Evolutionary conservation across 1,140 invertebrate genomes (phyloP).

Genomic region (Zaprionus tsacasi): DNA sequence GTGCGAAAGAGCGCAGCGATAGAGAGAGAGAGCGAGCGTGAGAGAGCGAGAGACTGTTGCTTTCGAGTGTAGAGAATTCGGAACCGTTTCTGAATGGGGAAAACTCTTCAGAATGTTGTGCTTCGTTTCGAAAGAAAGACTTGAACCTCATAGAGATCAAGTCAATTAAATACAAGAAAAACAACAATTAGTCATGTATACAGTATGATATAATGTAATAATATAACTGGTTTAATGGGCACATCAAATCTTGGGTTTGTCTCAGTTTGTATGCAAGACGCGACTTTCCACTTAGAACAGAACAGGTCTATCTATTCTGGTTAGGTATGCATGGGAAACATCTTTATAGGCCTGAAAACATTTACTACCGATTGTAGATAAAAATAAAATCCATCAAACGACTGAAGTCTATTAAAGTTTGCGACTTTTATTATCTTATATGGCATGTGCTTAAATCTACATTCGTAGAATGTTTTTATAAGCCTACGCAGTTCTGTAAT

Average conservation of each 20-base stretch:
- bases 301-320: not conserved
- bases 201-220: not conserved
- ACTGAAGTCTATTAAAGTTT: not conserved
- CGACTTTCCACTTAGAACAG: not conserved
- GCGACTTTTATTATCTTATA: not conserved
- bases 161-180: not conserved
- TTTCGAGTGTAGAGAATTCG: conserved; percentile 7
- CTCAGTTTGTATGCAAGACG: conserved; percentile 1
- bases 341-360: too few relatives aligned
- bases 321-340: not conserved
- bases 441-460: not conserved
- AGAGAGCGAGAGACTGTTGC: not conserved
- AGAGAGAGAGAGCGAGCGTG: not conserved
- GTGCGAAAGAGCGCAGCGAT: conserved; percentile 3
- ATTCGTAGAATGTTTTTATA: not conserved
- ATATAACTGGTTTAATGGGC: conserved; percentile 3
- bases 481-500: too few relatives aligned
- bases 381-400: not conserved
- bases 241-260: not conserved
- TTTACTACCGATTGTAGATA: not conserved
- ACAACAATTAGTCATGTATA: not conserved
- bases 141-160: not conserved
- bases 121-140: not conserved
- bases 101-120: not conserved
- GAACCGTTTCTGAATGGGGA: not conserved